phyloP scores from a whole-genome alignment of 2,797 vertebrate genomes.

The Anisognathus igniventris region DNA sequence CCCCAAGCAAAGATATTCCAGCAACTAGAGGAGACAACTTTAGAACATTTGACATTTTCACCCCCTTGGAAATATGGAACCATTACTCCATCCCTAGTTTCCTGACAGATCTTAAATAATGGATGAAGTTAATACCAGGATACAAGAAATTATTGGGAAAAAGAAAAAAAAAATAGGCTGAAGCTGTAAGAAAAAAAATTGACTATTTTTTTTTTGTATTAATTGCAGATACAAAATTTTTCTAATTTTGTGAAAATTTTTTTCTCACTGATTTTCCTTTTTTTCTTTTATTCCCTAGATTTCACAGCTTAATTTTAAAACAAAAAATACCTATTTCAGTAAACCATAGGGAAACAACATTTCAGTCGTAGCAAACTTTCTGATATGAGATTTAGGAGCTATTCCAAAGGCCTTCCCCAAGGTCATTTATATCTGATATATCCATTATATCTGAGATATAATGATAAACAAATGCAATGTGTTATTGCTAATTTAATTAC shows the following conservation, averaged over 20 bases:
- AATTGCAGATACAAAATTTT: neutral
- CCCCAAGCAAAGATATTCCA: neutral
- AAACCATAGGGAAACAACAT: neutral
- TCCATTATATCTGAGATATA: neutral
- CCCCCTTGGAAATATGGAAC: neutral
- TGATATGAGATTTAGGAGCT: neutral
- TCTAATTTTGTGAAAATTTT: neutral
- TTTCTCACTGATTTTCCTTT: rapidly evolving
- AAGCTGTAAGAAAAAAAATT: neutral
- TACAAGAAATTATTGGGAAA: neutral
- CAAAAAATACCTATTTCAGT: neutral
- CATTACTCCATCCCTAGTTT: neutral
- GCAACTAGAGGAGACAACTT: neutral
- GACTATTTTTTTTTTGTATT: neutral
- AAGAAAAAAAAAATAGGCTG: neutral
- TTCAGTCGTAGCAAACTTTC: neutral
- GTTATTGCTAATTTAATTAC: neutral
- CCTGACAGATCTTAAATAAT: neutral
- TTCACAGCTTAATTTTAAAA: neutral
- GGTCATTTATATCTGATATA: neutral
- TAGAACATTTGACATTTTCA: neutral
- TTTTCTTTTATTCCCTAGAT: neutral
- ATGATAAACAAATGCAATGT: neutral
- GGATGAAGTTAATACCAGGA: neutral
- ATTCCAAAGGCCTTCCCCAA: neutral